Percentiles rank a stretch among this genome's conserved stretches.
These are phyloP conservation scores for Ochropacha duplaris DNA, from an alignment of 2,888 invertebrate species.

Conservation along the genomic window DNA sequence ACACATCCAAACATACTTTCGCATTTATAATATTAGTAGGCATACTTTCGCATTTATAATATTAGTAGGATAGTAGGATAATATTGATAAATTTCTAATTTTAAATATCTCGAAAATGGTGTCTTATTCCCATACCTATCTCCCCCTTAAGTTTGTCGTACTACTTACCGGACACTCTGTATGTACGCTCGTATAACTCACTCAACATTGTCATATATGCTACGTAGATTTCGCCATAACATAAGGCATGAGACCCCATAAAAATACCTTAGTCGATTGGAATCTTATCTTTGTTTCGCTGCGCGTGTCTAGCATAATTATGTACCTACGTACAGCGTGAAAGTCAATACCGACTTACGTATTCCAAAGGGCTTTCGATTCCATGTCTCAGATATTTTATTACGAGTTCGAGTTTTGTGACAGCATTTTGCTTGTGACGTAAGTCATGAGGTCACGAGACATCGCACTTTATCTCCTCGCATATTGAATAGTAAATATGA, in stretches of 20 bases:
- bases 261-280: constrained; percentile 31
- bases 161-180: too few species aligned
- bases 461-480: background rate
- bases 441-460: background rate
- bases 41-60: too few species aligned
- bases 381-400: constrained; percentile 15
- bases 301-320: constrained; percentile 57
- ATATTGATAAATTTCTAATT: too few species aligned
- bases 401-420: background rate
- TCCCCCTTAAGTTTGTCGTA: too few species aligned
- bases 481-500: background rate
- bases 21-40: too few species aligned
- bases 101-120: too few species aligned
- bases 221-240: constrained; percentile 19
- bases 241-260: constrained; percentile 35
- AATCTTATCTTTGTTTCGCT: constrained; percentile 43
- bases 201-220: constrained; percentile 1
- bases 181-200: constrained; percentile 7
- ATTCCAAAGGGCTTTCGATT: constrained; percentile 55
- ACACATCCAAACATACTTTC: too few species aligned
- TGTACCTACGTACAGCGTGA: constrained; percentile 61
- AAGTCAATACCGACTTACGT: constrained; percentile 54
- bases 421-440: background rate
- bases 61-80: too few species aligned
- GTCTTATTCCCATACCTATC: too few species aligned